Base-by-base conservation (phyloP, 2,113 vertebrate genomes). In the Dicaeum eximium region DNA sequence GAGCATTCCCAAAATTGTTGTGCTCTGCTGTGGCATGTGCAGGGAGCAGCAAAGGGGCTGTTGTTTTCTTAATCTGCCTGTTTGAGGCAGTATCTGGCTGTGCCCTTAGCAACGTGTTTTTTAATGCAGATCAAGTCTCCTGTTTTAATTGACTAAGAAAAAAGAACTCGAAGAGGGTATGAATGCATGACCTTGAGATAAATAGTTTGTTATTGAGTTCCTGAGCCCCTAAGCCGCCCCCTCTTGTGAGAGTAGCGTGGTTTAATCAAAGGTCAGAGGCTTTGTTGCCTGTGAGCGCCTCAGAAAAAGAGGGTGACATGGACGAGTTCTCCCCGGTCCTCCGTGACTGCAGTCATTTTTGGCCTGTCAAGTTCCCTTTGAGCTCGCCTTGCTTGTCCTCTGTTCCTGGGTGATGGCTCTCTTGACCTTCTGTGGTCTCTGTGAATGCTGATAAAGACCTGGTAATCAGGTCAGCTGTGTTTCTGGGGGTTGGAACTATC, bases 241-340 rank as follows among this genome's bases (percentile, higher is more conserved):
- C 70, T 94, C 62, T 88, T 90, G 85, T 86, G 80, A 51, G 44
- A 80, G 75, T 71, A 75, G 65, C 0, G 0, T 88, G 80, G 69
- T 71, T 95, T 93, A 88, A 90, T 96, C 67, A 88, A 94, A 93
- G 88, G 90, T 95, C 90, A 96, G 84, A 90, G 85, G 67, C 91
- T 96, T 92, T 94, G 92, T 78, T 6, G 37, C 74, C 60, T 88
- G 58, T 60, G 72, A 93, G 82, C 37, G 44, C 75, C 56, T 86
- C 77, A 65, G 90, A 78, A 93, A 70, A 81, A 82, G 85, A 94
- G 53, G 44, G 60, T 2, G 6, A 58, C 1, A 3, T 0, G 5
- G 77, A 48, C 0, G 5, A 74, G 38, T 79, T 86, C 60, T 78
- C 31, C 51, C 47, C 0, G 1, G 47, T 84, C 75, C 56, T 86